These are phyloP conservation scores for Dorcus hopei DNA, from an alignment of 2,888 invertebrate species.

Conservation along the genomic window DNA sequence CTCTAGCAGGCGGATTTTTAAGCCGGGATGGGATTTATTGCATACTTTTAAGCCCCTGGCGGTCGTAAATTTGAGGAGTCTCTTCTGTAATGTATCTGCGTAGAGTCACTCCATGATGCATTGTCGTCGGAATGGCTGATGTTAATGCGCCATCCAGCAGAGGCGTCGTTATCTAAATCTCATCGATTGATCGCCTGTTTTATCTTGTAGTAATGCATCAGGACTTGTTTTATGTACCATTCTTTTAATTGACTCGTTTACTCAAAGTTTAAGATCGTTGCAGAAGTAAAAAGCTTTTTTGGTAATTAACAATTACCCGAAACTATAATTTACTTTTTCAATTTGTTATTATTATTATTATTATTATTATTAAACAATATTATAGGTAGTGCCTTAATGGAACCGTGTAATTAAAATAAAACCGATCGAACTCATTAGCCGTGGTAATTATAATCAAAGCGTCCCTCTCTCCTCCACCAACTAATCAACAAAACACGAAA, in stretches of 20 bases:
- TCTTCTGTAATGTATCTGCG: slow-evolving; percentile 40
- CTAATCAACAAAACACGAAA: slow-evolving; percentile 26
- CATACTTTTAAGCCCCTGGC: slow-evolving; percentile 52
- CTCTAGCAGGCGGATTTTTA: slow-evolving; percentile 44
- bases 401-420: too few relatives aligned
- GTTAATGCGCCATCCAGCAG: slow-evolving; percentile 28
- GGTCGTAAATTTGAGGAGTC: slow-evolving; percentile 50
- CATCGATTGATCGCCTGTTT: slow-evolving; percentile 18
- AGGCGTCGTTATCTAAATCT: slow-evolving; percentile 31
- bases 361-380: too few relatives aligned
- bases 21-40: slow-evolving; percentile 50
- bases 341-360: too few relatives aligned
- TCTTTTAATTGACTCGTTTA: slow-evolving; percentile 17
- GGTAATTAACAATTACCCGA: too few relatives aligned
- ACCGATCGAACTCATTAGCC: too few relatives aligned
- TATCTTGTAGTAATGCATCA: slow-evolving; percentile 18
- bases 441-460: too few relatives aligned
- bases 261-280: background rate
- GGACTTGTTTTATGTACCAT: slow-evolving; percentile 15
- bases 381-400: too few relatives aligned
- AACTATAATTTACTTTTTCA: too few relatives aligned
- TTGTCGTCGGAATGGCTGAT: slow-evolving; percentile 34
- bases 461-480: too few relatives aligned
- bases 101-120: slow-evolving; percentile 45
- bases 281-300: too few relatives aligned